Percentiles rank a stretch among this genome's conserved stretches.
Evolutionary conservation across 2,113 vertebrate genomes (phyloP).

Genomic region (Pleuronectes platessa): DNA sequence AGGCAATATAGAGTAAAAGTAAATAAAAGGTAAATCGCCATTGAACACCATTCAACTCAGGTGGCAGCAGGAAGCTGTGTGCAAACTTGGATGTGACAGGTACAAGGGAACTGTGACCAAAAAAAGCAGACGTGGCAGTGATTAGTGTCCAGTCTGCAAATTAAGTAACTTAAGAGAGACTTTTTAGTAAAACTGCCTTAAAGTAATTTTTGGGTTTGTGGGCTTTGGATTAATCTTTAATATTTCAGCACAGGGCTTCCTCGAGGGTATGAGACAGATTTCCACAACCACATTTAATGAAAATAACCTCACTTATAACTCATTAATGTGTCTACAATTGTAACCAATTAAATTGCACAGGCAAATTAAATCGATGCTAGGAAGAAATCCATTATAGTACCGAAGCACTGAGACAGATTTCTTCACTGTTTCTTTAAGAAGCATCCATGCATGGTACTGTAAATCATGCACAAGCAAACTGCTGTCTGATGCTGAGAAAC

Average conservation of each 20-base stretch:
- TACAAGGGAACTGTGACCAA: neutral
- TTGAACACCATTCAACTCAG: neutral
- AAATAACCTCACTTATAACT: slow-evolving; percentile 40
- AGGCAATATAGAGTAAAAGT: neutral
- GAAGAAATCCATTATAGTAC: slow-evolving; percentile 34
- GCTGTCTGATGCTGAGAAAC: slow-evolving; percentile 35
- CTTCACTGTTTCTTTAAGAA: slow-evolving; percentile 25
- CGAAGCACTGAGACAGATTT: slow-evolving; percentile 13
- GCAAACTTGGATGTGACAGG: neutral
- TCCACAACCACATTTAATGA: slow-evolving; percentile 32
- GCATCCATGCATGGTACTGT: slow-evolving; percentile 34
- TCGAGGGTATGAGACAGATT: slow-evolving; percentile 10
- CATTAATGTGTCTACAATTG: slow-evolving; percentile 41
- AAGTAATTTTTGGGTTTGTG: neutral
- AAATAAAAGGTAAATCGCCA: neutral
- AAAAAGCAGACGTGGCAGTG: neutral
- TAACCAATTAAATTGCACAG: slow-evolving; percentile 33
- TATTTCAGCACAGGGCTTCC: slow-evolving; percentile 19
- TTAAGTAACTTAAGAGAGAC: neutral
- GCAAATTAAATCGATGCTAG: slow-evolving; percentile 28
- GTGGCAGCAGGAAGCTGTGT: neutral
- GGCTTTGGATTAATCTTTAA: slow-evolving; percentile 20
- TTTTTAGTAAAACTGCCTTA: neutral
- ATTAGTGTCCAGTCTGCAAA: neutral
- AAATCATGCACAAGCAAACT: slow-evolving; percentile 39